Evolutionary conservation across 1,140 invertebrate species (phyloP).

Genomic region (Chironomus striatipennis): DNA sequence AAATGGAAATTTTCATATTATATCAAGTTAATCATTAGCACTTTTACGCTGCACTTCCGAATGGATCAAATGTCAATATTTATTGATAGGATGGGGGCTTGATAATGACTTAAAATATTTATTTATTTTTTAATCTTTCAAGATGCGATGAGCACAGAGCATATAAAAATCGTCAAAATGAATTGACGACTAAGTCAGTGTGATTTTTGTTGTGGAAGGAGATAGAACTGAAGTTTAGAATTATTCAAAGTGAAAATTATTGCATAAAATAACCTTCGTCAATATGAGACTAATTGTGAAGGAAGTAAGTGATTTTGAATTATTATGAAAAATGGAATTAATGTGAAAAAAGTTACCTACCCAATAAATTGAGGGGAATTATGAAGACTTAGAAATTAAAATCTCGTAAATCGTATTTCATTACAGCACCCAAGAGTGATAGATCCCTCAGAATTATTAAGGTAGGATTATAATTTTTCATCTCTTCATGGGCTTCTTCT

Average conservation of each 20-base stretch:
- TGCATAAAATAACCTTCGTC: neutral
- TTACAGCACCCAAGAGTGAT: conserved; percentile 29
- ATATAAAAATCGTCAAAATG: no score
- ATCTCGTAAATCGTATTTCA: no score
- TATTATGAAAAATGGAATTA: neutral
- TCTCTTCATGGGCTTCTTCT: neutral
- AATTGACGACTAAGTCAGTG: neutral
- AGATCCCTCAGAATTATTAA: conserved; percentile 38
- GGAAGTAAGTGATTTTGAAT: neutral
- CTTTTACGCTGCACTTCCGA: no score
- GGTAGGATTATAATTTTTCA: conserved; percentile 24
- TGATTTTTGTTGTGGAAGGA: neutral
- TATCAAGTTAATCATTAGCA: no score
- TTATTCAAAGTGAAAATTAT: neutral
- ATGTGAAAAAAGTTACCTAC: neutral
- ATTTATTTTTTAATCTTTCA: no score
- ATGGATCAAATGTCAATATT: no score
- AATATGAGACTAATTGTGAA: neutral
- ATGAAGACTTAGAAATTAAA: no score
- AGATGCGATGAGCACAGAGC: no score
- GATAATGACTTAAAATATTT: no score
- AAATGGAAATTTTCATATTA: no score
- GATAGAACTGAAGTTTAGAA: neutral
- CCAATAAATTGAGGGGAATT: no score
- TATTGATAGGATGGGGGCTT: no score